Conservation (phyloP, 1,140 invertebrate species). For the Drosophila subobscura region DNA sequence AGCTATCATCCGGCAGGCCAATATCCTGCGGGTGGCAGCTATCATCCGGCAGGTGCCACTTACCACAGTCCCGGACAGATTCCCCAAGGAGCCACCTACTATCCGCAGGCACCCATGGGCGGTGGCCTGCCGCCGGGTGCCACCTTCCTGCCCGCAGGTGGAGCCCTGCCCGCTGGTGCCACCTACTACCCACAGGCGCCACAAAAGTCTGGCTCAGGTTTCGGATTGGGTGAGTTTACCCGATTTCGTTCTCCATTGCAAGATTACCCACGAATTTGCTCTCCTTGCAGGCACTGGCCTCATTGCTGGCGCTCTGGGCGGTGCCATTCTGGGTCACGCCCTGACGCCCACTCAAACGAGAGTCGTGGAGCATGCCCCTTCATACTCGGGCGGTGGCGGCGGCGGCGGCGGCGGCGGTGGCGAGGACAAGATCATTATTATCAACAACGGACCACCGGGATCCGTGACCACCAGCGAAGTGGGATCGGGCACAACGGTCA, state of each 20-base stretch:
- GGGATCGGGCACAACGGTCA: slow-evolving; percentile 70
- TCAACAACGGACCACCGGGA: slow-evolving; percentile 78
- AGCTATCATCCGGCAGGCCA: slow-evolving; percentile 58
- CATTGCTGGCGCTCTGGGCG: slow-evolving; percentile 72
- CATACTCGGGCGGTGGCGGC: slow-evolving; percentile 39
- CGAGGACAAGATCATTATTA: slow-evolving; percentile 78
- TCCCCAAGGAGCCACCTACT: slow-evolving; percentile 68
- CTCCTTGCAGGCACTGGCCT: slow-evolving; percentile 66
- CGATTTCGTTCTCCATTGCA: neutral
- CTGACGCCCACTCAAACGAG: slow-evolving; percentile 71
- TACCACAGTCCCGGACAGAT: slow-evolving; percentile 57
- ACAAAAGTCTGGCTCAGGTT: slow-evolving; percentile 61
- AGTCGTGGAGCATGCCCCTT: slow-evolving; percentile 57
- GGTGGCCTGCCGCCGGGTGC: slow-evolving; percentile 62
- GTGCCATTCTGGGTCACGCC: slow-evolving; percentile 72
- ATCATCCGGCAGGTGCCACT: slow-evolving; percentile 43
- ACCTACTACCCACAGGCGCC: slow-evolving; percentile 74
- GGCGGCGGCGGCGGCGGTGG: slow-evolving; percentile 38
- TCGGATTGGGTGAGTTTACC: slow-evolving; percentile 65
- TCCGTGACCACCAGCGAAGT: slow-evolving; percentile 70
- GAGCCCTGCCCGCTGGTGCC: slow-evolving; percentile 67
- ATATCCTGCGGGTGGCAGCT: slow-evolving; percentile 54
- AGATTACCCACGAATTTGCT: neutral
- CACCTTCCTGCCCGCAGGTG: slow-evolving; percentile 67
- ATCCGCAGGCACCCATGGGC: slow-evolving; percentile 58